Evolutionary conservation across 1,140 invertebrate species (phyloP).

Genomic region (Amyelois transitella): DNA sequence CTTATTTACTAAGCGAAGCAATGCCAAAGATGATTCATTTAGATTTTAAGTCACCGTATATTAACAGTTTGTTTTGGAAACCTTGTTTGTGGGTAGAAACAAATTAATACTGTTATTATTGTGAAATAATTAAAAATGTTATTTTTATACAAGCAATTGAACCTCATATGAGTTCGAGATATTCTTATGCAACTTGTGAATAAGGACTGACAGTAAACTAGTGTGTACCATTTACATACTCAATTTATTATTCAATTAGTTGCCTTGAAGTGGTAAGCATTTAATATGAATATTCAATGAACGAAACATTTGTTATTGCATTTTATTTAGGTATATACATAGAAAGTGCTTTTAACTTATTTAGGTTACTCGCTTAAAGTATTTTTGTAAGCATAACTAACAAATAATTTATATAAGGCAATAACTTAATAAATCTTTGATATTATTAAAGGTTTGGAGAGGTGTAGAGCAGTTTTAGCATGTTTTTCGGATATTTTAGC

Average conservation of each 20-base stretch:
- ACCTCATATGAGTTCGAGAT: conserved; percentile 49
- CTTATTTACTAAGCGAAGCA: conserved; percentile 45
- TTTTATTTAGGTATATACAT: conserved; percentile 28
- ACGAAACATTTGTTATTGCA: conserved; percentile 22
- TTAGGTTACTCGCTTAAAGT: conserved; percentile 3
- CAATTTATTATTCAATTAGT: conserved; percentile 47
- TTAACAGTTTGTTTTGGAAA: conserved; percentile 40
- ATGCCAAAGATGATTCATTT: conserved; percentile 69
- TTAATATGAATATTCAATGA: conserved; percentile 28
- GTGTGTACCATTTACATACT: conserved; percentile 45
- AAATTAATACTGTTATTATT: conserved; percentile 68
- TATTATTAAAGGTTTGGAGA: not conserved
- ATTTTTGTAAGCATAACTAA: conserved; percentile 10
- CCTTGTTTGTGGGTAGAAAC: conserved; percentile 54
- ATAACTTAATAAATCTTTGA: conserved; percentile 3
- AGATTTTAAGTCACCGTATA: conserved; percentile 55
- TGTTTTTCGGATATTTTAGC: not conserved
- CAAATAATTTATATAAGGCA: conserved; percentile 9
- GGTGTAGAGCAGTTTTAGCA: not conserved
- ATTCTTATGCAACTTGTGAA: conserved; percentile 53
- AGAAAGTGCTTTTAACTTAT: conserved; percentile 6
- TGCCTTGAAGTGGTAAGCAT: conserved; percentile 40
- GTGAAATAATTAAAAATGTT: conserved; percentile 51
- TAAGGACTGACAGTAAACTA: conserved; percentile 66
- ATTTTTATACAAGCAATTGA: conserved; percentile 64